A percentile compares a stretch with the other conserved stretches of the same genome.
Conservation (phyloP, 1,140 invertebrate species). For the Bacillus rossius region DNA sequence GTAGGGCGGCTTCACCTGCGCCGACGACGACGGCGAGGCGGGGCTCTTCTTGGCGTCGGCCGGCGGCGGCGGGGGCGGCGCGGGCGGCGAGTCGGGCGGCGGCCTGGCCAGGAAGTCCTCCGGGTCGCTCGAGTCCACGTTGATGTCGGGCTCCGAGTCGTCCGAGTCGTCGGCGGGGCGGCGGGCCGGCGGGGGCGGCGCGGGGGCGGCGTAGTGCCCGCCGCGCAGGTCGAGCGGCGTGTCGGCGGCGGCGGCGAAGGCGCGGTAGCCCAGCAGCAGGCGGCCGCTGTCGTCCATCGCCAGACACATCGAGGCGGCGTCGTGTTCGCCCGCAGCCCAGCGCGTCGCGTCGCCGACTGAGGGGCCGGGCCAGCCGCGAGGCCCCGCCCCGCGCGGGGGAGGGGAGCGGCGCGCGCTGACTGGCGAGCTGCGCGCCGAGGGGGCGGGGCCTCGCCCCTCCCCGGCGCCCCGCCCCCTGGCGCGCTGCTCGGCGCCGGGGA, state of each 20-base stretch:
- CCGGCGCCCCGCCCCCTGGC: too few species aligned
- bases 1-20: constrained; percentile 86
- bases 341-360: background rate
- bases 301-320: constrained; percentile 23
- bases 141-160: constrained; percentile 28
- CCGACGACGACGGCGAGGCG: constrained; percentile 18
- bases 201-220: constrained; percentile 1
- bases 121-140: constrained; percentile 32
- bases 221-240: constrained; percentile 20
- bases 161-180: constrained; percentile 16
- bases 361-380: background rate
- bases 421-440: background rate
- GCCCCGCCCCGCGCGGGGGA: background rate
- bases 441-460: background rate
- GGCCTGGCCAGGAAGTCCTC: constrained; percentile 3
- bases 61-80: background rate
- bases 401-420: background rate
- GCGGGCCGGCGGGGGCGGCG: background rate
- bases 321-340: background rate
- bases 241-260: background rate
- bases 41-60: constrained; percentile 21
- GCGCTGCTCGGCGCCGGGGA: too few species aligned
- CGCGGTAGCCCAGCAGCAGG: constrained; percentile 25
- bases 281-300: constrained; percentile 27
- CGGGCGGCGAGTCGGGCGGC: constrained; percentile 10